Conservation (phyloP, 2,797 vertebrate species). For the Alca torda region DNA sequence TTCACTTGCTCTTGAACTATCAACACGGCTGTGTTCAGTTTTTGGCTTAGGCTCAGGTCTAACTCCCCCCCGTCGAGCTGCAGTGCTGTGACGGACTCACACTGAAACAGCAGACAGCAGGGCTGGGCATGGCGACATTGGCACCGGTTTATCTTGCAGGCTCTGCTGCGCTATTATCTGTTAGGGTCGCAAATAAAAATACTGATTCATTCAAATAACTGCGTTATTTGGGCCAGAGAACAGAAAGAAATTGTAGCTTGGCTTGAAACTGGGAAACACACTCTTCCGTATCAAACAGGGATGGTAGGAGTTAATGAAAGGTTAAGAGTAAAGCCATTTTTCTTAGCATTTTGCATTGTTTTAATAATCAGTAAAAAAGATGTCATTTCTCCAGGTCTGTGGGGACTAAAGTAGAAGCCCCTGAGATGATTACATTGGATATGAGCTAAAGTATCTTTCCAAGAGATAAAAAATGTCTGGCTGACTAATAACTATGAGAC, state of each 20-base stretch:
- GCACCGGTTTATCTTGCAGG: background rate
- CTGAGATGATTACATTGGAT: slow-evolving; percentile 64
- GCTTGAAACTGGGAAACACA: background rate
- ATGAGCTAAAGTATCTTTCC: slow-evolving; percentile 55
- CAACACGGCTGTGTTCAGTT: background rate
- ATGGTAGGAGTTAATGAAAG: slow-evolving; percentile 50
- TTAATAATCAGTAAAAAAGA: slow-evolving; percentile 64
- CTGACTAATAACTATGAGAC: slow-evolving; percentile 63
- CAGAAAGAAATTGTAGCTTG: background rate
- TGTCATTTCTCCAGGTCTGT: slow-evolving; percentile 6
- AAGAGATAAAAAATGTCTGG: slow-evolving; percentile 72
- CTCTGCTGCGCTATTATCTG: background rate
- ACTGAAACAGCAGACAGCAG: background rate
- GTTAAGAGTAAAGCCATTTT: background rate
- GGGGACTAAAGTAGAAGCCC: slow-evolving; percentile 38
- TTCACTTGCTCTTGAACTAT: background rate
- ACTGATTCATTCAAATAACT: background rate
- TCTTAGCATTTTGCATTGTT: slow-evolving; percentile 27
- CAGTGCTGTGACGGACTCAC: background rate
- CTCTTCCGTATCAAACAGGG: background rate
- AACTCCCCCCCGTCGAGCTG: background rate
- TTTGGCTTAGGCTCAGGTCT: background rate
- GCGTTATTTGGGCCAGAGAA: background rate
- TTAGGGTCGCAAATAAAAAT: background rate
- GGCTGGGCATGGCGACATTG: background rate